Evolutionary conservation across 1,140 invertebrate species (phyloP).

Genomic region (Capitella teleta): DNA sequence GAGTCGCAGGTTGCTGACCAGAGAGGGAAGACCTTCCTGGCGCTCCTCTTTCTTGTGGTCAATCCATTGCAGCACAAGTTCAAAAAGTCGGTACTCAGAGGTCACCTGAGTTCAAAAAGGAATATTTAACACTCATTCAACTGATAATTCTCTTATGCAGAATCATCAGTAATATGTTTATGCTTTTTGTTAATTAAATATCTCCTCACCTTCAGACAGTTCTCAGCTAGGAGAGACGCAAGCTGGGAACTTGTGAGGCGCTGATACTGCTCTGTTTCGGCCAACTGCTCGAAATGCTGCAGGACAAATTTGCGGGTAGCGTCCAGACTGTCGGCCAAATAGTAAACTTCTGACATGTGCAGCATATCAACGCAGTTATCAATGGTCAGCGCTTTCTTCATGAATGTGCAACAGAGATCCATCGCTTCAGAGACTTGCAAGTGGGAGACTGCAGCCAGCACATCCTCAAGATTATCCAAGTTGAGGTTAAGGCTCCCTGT

Average conservation of each 20-base stretch:
- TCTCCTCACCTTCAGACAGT: conserved; percentile 27
- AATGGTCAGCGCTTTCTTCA: conserved; percentile 27
- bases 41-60: conserved; percentile 18
- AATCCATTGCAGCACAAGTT: conserved; percentile 32
- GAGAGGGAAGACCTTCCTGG: conserved; percentile 20
- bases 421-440: conserved; percentile 34
- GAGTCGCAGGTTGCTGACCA: conserved; percentile 33
- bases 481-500: conserved; percentile 29
- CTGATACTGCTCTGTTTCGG: conserved; percentile 30
- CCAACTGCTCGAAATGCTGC: conserved; percentile 31
- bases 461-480: conserved; percentile 34
- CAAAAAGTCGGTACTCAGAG: conserved; percentile 33
- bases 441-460: conserved; percentile 35
- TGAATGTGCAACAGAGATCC: conserved; percentile 33
- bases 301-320: conserved; percentile 27
- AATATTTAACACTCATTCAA: too few relatives aligned
- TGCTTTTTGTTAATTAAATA: too few relatives aligned
- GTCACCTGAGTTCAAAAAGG: conserved; percentile 14
- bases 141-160: too few relatives aligned
- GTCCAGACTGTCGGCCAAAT: conserved; percentile 17
- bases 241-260: conserved; percentile 28
- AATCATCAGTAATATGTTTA: too few relatives aligned
- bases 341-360: conserved; percentile 35
- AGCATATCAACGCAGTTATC: conserved; percentile 38
- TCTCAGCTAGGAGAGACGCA: conserved; percentile 23